These are phyloP conservation scores for Propithecus coquereli DNA, from an alignment of 2,113 vertebrate species.

Conservation along the genomic window DNA sequence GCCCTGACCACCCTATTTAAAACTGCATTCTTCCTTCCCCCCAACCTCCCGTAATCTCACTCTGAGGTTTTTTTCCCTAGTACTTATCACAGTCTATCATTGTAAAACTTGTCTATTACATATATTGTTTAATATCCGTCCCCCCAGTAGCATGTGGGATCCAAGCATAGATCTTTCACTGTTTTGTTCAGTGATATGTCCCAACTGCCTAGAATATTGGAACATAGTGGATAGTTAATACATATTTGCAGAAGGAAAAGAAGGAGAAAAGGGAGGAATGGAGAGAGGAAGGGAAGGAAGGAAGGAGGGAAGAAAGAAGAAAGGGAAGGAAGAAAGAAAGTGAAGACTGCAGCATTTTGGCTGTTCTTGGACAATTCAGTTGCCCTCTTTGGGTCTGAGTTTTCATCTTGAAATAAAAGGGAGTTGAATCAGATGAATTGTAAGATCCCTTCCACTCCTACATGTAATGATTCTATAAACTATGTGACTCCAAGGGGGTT, in stretches of 20 bases:
- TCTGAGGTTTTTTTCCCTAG: neutral
- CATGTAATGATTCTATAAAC: neutral
- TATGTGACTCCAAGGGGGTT: neutral
- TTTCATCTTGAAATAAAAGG: neutral
- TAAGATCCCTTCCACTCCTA: neutral
- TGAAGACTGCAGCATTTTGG: neutral
- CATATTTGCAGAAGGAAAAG: neutral
- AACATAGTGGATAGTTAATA: neutral
- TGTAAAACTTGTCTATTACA: neutral
- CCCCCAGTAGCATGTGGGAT: neutral
- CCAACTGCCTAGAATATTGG: neutral
- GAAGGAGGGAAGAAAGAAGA: neutral
- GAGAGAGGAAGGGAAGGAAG: neutral
- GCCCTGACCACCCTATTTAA: neutral
- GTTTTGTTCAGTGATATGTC: neutral
- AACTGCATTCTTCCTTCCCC: neutral
- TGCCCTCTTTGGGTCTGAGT: neutral
- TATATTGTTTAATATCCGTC: neutral
- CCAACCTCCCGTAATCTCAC: neutral
- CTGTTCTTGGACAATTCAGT: neutral
- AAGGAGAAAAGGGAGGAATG: neutral
- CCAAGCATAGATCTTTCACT: neutral
- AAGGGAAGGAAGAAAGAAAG: neutral
- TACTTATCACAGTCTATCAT: neutral
- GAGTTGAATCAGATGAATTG: neutral